Evolutionary conservation across 2,113 vertebrate species (phyloP), one percentile per base, ranked within the genome.

Genomic region (Vulpes lagopus): DNA sequence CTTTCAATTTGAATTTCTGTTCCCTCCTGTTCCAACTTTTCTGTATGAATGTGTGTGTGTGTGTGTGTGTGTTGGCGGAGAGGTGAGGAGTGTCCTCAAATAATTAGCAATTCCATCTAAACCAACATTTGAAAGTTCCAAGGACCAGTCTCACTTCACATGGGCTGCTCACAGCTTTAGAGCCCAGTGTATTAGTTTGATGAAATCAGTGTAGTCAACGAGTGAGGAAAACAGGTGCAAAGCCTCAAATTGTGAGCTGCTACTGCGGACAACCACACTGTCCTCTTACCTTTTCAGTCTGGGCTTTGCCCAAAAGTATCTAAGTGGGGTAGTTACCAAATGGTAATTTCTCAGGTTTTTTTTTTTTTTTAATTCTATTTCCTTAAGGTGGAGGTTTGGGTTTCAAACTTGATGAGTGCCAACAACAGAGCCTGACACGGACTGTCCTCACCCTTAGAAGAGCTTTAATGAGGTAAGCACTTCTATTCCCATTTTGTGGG

Each of bases 221-320:
- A 22, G 43, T 3, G 15, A 8, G 8, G 73, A 0, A 15, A 57
- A 55, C 9, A 3, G 12, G 59, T 4, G 3, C 8, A 9, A 43
- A 14, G 35, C 74, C 32, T 8, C 25, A 22, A 25, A 1, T 20
- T 1, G 1, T 0, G 12, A 8, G 38, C 11, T 4, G 20, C 1
- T 11, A 5, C 20, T 1, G 5, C 11, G 1, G 60, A 25, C 14
- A 17, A 5, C 35, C 53, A 38, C 15, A 14, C 2, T 10, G 32
- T 53, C 25, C 27, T n/a, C 11, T 16, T 16, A 27, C 3, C 57
- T 35, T 10, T 20, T 19, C 2, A 20, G 8, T 11, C 23, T n/a
- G 49, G 43, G 35, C 59, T 53, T 16, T 49, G n/a, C 60, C 27
- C 55, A 32, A 35, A 62, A 8, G 38, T 30, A 69, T 76, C 55